Percentiles rank a stretch among this genome's conserved stretches.
Evolutionary conservation across 2,113 vertebrate genomes (phyloP).

Genomic region (Equus przewalskii): DNA sequence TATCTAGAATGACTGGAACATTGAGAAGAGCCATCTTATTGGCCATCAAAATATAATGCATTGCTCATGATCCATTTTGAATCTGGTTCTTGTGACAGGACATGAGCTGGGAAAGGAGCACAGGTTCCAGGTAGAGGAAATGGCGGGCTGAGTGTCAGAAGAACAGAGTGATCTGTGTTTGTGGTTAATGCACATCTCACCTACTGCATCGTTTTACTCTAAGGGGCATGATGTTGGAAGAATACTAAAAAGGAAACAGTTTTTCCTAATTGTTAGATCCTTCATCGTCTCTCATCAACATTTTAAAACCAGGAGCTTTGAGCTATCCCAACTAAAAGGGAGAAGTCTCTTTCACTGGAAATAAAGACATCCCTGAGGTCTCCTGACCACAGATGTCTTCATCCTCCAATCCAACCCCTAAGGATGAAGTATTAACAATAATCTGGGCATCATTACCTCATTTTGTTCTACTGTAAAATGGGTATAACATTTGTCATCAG

Average conservation of each 20-base stretch:
- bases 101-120: background rate
- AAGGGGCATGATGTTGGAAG: background rate
- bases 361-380: background rate
- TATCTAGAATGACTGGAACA: background rate
- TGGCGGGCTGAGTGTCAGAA: no score
- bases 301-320: background rate
- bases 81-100: background rate
- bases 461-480: background rate
- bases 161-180: background rate
- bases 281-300: background rate
- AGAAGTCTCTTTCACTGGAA: background rate
- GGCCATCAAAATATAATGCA: fast-evolving
- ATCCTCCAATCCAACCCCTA: background rate
- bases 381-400: background rate
- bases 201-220: background rate
- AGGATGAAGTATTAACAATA: background rate
- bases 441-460: background rate
- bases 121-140: background rate
- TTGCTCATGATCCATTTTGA: background rate
- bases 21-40: background rate
- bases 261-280: background rate
- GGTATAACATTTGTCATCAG: background rate
- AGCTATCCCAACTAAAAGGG: background rate
- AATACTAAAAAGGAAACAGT: background rate
- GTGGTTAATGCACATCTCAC: background rate